phyloP scores from a whole-genome alignment of 2,797 vertebrate species.

The Huso huso region DNA sequence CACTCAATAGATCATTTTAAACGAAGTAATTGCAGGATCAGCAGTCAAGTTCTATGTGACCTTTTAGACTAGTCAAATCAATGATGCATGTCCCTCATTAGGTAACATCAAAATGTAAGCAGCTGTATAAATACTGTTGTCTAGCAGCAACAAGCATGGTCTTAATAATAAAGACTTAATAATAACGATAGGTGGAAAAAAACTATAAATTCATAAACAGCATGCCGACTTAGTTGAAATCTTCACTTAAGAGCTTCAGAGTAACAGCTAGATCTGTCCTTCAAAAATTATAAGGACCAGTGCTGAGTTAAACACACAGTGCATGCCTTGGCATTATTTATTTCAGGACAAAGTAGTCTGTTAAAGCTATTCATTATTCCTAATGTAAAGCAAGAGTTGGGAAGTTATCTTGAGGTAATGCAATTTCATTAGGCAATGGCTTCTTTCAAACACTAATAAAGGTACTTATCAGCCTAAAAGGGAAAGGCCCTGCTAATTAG shows the following conservation, averaged over 20 bases:
- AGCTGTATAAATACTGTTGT: slow-evolving; percentile 95
- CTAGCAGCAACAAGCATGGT: slow-evolving; percentile 77
- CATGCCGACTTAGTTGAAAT: no score
- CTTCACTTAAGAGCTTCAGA: no score
- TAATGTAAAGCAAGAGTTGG: no score
- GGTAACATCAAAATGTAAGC: slow-evolving; percentile 88
- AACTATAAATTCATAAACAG: slow-evolving; percentile 28
- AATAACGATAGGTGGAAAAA: slow-evolving; percentile 43
- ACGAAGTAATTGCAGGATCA: slow-evolving; percentile 94
- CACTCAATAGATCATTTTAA: slow-evolving; percentile 95
- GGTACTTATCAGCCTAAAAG: no score
- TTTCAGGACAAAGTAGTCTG: no score
- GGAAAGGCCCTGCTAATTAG: no score
- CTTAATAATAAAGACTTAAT: slow-evolving; percentile 68
- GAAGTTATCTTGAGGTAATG: no score
- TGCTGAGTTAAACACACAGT: slow-evolving; percentile 37
- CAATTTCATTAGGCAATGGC: no score
- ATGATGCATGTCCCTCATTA: slow-evolving; percentile 91
- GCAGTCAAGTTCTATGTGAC: slow-evolving; percentile 90
- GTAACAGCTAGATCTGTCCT: no score
- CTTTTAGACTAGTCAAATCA: slow-evolving; percentile 96
- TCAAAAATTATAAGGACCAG: slow-evolving; percentile 28
- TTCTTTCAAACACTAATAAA: no score
- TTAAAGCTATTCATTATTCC: no score
- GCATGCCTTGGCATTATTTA: no score